Conservation (phyloP, 2,113 vertebrate species). For the Cheirogaleus medius region DNA sequence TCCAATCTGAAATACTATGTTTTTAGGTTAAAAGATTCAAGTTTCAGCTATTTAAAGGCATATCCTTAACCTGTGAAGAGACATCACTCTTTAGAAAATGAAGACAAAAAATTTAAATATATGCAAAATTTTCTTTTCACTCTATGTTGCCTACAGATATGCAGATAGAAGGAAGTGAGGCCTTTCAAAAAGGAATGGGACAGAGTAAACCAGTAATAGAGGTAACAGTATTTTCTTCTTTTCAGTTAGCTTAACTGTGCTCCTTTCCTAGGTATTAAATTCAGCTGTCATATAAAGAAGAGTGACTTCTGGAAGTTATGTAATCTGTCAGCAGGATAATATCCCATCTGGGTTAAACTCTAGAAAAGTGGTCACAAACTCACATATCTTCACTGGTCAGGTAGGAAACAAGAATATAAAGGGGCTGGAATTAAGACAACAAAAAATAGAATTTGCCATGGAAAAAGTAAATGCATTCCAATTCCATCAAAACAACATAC, state of each 20-base stretch:
- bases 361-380: constrained; percentile 19
- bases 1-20: neutral
- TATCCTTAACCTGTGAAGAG: neutral
- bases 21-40: constrained; percentile 27
- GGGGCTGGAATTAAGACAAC: neutral
- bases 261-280: constrained; percentile 22
- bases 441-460: neutral
- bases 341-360: neutral
- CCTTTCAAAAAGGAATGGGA: neutral
- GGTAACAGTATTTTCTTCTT: neutral
- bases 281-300: neutral
- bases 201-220: neutral
- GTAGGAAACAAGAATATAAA: neutral
- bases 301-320: neutral
- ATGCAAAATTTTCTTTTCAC: neutral
- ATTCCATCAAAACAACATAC: constrained; percentile 3
- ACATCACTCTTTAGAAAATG: neutral
- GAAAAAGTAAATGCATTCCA: neutral
- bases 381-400: neutral
- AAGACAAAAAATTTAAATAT: neutral
- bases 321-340: neutral
- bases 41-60: constrained; percentile 2
- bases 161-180: neutral
- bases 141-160: neutral
- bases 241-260: neutral